Evolutionary conservation across 2,888 invertebrate species (phyloP).

Genomic region (Trypoxylon attenuatum): DNA sequence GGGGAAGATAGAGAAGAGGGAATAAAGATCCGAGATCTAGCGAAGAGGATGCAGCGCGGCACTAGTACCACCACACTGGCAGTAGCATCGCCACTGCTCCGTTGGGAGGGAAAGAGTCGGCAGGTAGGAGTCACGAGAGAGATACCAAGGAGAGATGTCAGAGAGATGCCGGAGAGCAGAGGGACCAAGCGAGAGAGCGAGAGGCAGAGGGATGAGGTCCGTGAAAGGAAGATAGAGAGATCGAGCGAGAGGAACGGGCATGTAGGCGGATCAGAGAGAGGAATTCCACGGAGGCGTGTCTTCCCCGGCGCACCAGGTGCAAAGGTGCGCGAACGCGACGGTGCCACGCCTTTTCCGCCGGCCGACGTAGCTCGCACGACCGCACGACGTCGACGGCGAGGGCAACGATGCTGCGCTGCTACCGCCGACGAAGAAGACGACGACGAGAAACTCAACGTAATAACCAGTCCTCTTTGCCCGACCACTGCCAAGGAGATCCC

Average conservation of each 20-base stretch:
- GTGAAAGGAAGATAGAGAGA: constrained; percentile 23
- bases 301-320: constrained; percentile 71
- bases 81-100: constrained; percentile 6
- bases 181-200: constrained; percentile 47
- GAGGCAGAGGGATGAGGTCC: constrained; percentile 1
- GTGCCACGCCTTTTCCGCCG: constrained; percentile 70
- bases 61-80: neutral
- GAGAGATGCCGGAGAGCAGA: constrained; percentile 51
- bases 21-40: constrained; percentile 55
- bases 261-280: constrained; percentile 67
- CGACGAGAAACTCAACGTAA: constrained; percentile 52
- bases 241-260: constrained; percentile 49
- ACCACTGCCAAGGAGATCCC: constrained; percentile 32
- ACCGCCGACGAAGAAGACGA: constrained; percentile 38
- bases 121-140: constrained; percentile 37
- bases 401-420: constrained; percentile 38
- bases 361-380: constrained; percentile 43
- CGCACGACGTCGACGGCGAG: constrained; percentile 50
- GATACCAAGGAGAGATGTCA: neutral
- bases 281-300: constrained; percentile 72
- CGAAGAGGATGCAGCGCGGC: constrained; percentile 24
- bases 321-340: constrained; percentile 71
- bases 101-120: constrained; percentile 27
- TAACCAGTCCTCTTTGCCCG: constrained; percentile 49
- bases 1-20: constrained; percentile 41